Evolutionary conservation across 2,113 vertebrate species (phyloP), one percentile per base, ranked within the genome.

Genomic region (Pterocles orientalis): DNA sequence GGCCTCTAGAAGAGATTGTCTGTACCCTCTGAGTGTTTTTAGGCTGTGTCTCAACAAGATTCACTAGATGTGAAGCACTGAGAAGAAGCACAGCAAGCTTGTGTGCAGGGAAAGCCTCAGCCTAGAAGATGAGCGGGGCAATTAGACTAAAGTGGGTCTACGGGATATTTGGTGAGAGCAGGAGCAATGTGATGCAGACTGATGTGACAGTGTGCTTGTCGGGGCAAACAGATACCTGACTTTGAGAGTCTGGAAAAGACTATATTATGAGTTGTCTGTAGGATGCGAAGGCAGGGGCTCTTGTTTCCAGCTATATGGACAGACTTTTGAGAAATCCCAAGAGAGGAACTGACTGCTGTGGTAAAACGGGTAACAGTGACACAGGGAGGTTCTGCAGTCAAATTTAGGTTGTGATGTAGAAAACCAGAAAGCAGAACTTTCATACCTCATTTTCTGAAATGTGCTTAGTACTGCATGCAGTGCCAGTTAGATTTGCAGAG

Each of bases 401-500:
- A 70, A 86, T 88, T 83, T 88, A 92, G 88, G 23, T 47, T 92
- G 41, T 93, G 88, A 90, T 54, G 72, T 70, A 94, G 85, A 80
- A 93, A 95, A 90, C 9, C 76, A 88, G 72, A 92, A 96, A 91
- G 86, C 51, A 94, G 86, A 97, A 94, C 91, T 28, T 73, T n/a
- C 18, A 43, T 62, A 29, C 3, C 20, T 88, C 2, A 39, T 43
- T 94, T 95, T 90, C 76, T 57, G 79, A 82, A 93, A 80, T 73
- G 17, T 20, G 24, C 18, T 25, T 70, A 13, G 14, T 83, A 21
- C 14, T 36, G 4, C 6, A 20, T 51, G 60, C 51, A 73, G 25
- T 45, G 62, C 39, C 31, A 47, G 51, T 34, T 65, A 86, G 54
- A 57, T 79, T 48, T 90, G 34, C 70, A 90, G 73, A 77, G 78